A percentile compares a stretch with the other conserved stretches of the same genome.
phyloP scores from a whole-genome alignment of 2,888 invertebrate genomes.

The Acrobasis repandana region DNA sequence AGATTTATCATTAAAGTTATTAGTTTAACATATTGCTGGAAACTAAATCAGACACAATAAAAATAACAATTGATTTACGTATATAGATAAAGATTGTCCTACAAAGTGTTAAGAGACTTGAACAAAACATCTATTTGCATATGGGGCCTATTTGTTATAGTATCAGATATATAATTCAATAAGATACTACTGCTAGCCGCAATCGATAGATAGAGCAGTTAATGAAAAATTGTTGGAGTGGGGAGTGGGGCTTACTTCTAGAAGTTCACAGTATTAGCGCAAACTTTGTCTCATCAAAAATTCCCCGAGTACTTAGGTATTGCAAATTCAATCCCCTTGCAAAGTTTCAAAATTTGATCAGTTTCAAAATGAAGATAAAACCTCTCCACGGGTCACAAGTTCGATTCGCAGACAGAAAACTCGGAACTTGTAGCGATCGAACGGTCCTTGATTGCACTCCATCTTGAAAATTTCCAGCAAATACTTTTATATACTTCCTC shows the following conservation, averaged over 20 bases:
- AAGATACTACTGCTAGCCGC: no score
- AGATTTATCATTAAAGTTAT: no score
- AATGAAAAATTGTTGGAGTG: no score
- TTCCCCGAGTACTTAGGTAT: conserved; percentile 37
- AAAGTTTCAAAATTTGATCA: conserved; percentile 71
- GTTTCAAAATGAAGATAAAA: conserved; percentile 58
- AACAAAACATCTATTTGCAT: no score
- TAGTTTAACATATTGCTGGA: no score
- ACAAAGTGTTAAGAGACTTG: no score
- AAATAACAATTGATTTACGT: no score
- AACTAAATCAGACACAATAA: no score
- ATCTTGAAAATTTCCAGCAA: conserved; percentile 61
- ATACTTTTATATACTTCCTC: conserved; percentile 46
- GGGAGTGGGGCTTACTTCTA: background rate
- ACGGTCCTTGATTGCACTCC: conserved; percentile 69
- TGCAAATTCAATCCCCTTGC: conserved; percentile 56
- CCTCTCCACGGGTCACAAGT: conserved; percentile 59
- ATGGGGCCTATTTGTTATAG: no score
- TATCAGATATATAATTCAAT: no score
- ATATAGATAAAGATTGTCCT: no score
- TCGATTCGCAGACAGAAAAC: conserved; percentile 56
- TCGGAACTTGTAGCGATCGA: conserved; percentile 60
- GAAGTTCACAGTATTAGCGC: background rate
- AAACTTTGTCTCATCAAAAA: conserved; percentile 23
- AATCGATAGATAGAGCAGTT: no score